Percentiles rank a stretch among this genome's conserved stretches.
phyloP scores from a whole-genome alignment of 2,113 vertebrate species.

The Perca schrenkii region DNA sequence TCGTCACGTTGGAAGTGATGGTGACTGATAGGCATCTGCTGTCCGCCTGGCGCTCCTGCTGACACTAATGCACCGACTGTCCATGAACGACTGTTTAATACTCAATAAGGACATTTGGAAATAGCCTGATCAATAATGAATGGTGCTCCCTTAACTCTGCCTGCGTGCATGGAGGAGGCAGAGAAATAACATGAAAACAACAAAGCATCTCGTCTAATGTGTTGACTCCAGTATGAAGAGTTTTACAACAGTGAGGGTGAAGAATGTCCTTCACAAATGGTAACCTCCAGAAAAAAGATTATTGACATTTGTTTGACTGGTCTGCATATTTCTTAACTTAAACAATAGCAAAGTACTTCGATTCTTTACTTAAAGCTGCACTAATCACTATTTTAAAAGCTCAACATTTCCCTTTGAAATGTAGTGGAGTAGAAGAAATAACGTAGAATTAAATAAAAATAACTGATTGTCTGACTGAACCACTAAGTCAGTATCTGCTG shows the following conservation, averaged over 20 bases:
- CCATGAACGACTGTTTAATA: constrained; percentile 81
- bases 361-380: no score
- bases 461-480: background rate
- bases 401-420: background rate
- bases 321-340: background rate
- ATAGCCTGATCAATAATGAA: constrained; percentile 82
- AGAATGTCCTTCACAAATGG: background rate
- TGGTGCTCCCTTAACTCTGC: constrained; percentile 73
- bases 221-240: background rate
- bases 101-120: constrained; percentile 78
- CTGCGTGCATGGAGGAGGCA: constrained; percentile 55
- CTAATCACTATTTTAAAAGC: background rate
- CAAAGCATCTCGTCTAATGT: constrained; percentile 27
- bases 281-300: background rate
- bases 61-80: constrained; percentile 77
- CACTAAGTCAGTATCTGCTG: background rate
- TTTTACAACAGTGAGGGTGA: constrained; percentile 16
- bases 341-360: background rate
- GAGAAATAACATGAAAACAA: constrained; percentile 60
- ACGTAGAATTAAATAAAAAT: background rate
- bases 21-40: constrained; percentile 78
- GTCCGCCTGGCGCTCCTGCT: constrained; percentile 66
- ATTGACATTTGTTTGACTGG: background rate
- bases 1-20: constrained; percentile 75
- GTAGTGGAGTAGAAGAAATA: background rate